Conservation (phyloP, 53 echinoderm and acorn worm species). For the Crossaster papposus region DNA sequence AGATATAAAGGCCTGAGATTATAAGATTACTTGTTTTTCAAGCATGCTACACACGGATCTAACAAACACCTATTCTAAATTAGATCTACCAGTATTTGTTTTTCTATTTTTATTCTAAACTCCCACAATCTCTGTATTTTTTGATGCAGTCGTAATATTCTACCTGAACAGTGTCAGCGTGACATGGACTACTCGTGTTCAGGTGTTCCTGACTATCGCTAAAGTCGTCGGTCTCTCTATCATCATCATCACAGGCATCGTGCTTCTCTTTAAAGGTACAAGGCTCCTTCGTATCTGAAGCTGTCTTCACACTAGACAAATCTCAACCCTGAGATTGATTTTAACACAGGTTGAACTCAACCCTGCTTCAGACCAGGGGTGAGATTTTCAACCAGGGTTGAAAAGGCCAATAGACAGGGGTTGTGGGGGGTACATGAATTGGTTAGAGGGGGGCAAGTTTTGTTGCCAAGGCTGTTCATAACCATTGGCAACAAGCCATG, state of each 20-base stretch:
- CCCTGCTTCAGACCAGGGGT: too few relatives aligned
- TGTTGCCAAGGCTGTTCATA: too few relatives aligned
- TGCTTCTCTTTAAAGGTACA: conserved; percentile 63
- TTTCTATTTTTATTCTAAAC: background rate
- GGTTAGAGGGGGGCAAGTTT: too few relatives aligned
- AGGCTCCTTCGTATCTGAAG: too few relatives aligned
- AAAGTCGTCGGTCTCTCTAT: conserved; percentile 64
- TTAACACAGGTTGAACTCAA: too few relatives aligned
- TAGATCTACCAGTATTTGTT: too few relatives aligned
- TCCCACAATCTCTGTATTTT: background rate
- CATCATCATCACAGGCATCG: conserved; percentile 65
- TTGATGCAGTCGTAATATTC: conserved; percentile 61
- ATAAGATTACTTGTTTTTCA: background rate
- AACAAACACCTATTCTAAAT: background rate
- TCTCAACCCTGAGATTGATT: too few relatives aligned
- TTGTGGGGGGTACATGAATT: too few relatives aligned
- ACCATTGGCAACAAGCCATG: too few relatives aligned
- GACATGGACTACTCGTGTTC: conserved; percentile 58
- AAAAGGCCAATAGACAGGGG: too few relatives aligned
- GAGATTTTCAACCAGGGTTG: too few relatives aligned
- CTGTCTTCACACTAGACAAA: background rate
- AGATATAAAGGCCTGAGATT: too few relatives aligned
- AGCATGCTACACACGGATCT: background rate
- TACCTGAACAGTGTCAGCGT: conserved; percentile 67
- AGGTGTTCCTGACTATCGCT: conserved; percentile 61